phyloP scores from a whole-genome alignment of 2,888 invertebrate species.

The Penaeus monodon region DNA sequence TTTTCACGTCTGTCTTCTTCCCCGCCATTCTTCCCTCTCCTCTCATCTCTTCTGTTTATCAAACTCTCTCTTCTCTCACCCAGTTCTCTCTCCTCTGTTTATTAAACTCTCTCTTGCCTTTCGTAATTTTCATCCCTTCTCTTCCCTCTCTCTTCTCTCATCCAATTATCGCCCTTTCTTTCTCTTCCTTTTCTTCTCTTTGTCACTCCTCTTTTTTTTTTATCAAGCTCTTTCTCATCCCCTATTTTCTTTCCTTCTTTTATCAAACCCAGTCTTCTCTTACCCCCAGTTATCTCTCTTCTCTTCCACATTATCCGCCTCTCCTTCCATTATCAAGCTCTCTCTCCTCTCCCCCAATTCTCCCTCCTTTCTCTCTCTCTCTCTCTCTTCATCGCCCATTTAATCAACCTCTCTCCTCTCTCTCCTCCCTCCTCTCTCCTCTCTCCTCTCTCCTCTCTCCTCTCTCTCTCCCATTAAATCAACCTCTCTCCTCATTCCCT shows the following conservation, averaged over 20 bases:
- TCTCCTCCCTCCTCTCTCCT: neutral
- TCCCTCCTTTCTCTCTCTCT: neutral
- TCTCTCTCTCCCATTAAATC: neutral
- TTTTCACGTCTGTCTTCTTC: too few relatives aligned
- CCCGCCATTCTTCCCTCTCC: too few relatives aligned
- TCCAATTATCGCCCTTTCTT: too few relatives aligned
- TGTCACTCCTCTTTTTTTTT: neutral
- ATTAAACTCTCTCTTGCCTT: neutral
- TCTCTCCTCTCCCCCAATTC: neutral
- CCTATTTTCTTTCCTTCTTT: neutral
- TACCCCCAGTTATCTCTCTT: too few relatives aligned
- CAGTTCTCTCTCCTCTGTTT: neutral
- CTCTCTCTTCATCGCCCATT: too few relatives aligned
- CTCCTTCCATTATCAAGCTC: neutral
- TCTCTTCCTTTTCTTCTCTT: neutral
- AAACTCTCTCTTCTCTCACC: neutral
- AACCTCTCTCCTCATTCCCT: neutral
- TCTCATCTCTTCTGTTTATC: too few relatives aligned
- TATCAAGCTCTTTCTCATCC: neutral
- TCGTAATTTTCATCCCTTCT: neutral
- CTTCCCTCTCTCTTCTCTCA: too few relatives aligned
- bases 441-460: neutral
- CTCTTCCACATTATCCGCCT: too few relatives aligned
- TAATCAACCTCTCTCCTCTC: neutral
- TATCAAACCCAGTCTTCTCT: too few relatives aligned